phyloP scores from a whole-genome alignment of 2,888 invertebrate genomes.

The Emmelina monodactyla region DNA sequence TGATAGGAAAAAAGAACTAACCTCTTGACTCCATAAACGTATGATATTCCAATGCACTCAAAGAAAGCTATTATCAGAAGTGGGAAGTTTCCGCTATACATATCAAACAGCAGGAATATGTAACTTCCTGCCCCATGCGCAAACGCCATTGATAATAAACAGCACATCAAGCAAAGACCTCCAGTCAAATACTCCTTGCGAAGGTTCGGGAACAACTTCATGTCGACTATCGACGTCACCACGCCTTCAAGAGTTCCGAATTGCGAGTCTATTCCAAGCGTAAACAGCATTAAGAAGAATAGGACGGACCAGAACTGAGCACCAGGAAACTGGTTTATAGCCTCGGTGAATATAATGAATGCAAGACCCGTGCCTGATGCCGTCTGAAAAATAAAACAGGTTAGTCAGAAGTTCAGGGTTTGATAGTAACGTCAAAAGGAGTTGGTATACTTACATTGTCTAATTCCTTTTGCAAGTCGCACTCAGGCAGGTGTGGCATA shows the following conservation, averaged over 20 bases:
- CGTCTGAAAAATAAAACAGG: slow-evolving; percentile 71
- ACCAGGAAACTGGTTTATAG: slow-evolving; percentile 96
- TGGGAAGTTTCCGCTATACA: slow-evolving; percentile 93
- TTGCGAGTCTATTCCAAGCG: slow-evolving; percentile 95
- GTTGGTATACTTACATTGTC: slow-evolving; percentile 80
- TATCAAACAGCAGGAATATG: slow-evolving; percentile 91
- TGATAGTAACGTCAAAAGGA: no score
- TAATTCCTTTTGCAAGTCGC: slow-evolving; percentile 85
- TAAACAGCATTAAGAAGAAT: slow-evolving; percentile 97
- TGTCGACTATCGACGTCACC: slow-evolving; percentile 93
- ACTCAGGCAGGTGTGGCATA: slow-evolving; percentile 75
- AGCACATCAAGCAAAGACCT: slow-evolving; percentile 81
- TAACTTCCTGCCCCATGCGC: slow-evolving; percentile 94
- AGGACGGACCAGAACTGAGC: slow-evolving; percentile 96
- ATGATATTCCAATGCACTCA: slow-evolving; percentile 92
- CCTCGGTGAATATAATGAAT: slow-evolving; percentile 97
- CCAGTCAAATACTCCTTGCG: slow-evolving; percentile 87
- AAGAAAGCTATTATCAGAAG: slow-evolving; percentile 91
- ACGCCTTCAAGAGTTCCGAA: slow-evolving; percentile 96
- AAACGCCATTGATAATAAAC: slow-evolving; percentile 86
- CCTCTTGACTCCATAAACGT: slow-evolving; percentile 92
- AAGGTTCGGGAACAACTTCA: slow-evolving; percentile 91
- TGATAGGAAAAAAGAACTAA: no score
- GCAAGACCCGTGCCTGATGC: slow-evolving; percentile 96
- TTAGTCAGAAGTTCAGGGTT: no score